Percentiles rank a stretch among this genome's conserved stretches.
These are phyloP conservation scores for Trichopoda pennipes DNA, from an alignment of 2,888 invertebrate genomes.

Conservation along the genomic window DNA sequence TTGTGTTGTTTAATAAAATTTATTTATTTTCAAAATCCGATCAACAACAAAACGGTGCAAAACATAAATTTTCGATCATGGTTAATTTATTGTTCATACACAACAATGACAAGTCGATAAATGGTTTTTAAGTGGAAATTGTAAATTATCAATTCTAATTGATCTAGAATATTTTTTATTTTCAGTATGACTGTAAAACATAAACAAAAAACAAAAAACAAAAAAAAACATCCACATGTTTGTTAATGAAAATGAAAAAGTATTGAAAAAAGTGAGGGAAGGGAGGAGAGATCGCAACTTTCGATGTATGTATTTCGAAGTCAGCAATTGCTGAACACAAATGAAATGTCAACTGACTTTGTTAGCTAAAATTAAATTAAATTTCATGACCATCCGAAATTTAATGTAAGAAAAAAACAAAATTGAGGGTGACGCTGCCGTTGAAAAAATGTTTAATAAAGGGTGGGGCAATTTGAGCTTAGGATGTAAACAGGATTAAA, in stretches of 20 bases:
- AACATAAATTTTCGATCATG: slow-evolving; percentile 59
- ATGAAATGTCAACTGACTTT: no score
- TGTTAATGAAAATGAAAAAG: not conserved
- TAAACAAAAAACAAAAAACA: no score
- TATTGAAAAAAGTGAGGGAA: not conserved
- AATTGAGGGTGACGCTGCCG: no score
- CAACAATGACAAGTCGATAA: slow-evolving; percentile 63
- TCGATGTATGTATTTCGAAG: no score
- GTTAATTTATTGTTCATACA: slow-evolving; percentile 41
- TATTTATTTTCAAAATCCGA: slow-evolving; percentile 35
- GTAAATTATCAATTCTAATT: slow-evolving; percentile 65
- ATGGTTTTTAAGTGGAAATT: slow-evolving; percentile 65
- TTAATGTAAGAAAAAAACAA: no score
- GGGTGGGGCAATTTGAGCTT: no score
- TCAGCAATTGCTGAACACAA: no score
- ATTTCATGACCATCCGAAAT: no score
- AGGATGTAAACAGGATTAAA: no score
- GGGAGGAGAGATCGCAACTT: no score
- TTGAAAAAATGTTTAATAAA: no score
- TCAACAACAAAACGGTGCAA: slow-evolving; percentile 8
- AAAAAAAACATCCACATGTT: not conserved
- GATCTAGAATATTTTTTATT: slow-evolving; percentile 57
- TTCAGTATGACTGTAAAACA: not conserved
- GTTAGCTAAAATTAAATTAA: no score
- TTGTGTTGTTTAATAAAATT: slow-evolving; percentile 42